A percentile compares a stretch with the other conserved stretches of the same genome.
phyloP scores from a whole-genome alignment of 2,888 invertebrate genomes.

The Coleophora deauratella region DNA sequence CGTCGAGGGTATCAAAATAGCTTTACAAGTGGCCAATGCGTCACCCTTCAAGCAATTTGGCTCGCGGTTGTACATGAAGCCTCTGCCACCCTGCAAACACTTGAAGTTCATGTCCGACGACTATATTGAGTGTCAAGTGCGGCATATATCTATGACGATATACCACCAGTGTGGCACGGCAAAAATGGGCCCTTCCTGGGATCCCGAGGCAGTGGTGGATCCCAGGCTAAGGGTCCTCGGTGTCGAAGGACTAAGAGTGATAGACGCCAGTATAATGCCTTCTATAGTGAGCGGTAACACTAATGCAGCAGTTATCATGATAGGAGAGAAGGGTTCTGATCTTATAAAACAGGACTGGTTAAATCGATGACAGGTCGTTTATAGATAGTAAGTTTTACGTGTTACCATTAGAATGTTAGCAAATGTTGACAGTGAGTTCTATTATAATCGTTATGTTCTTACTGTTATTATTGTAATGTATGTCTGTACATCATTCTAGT shows the following conservation, averaged over 20 bases:
- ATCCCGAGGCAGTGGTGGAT: slow-evolving; percentile 87
- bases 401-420: not conserved
- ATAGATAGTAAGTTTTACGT: not conserved
- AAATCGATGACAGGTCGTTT: slow-evolving; percentile 37
- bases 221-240: slow-evolving; percentile 85
- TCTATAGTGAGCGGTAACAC: slow-evolving; percentile 92
- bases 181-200: slow-evolving; percentile 90
- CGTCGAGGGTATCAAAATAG: slow-evolving; percentile 89
- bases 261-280: slow-evolving; percentile 93
- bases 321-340: slow-evolving; percentile 91
- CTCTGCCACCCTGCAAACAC: slow-evolving; percentile 85
- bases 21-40: slow-evolving; percentile 80
- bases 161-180: slow-evolving; percentile 92
- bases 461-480: too few relatives aligned
- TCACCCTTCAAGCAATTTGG: slow-evolving; percentile 87
- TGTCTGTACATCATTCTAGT: too few relatives aligned
- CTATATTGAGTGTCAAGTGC: slow-evolving; percentile 90
- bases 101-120: slow-evolving; percentile 83
- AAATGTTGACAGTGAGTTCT: not conserved
- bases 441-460: not conserved
- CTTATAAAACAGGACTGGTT: slow-evolving; percentile 90
- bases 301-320: slow-evolving; percentile 94
- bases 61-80: slow-evolving; percentile 81
- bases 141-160: slow-evolving; percentile 91
- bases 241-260: slow-evolving; percentile 83